Conservation (phyloP, 2,113 vertebrate genomes). For the Scophthalmus maximus region DNA sequence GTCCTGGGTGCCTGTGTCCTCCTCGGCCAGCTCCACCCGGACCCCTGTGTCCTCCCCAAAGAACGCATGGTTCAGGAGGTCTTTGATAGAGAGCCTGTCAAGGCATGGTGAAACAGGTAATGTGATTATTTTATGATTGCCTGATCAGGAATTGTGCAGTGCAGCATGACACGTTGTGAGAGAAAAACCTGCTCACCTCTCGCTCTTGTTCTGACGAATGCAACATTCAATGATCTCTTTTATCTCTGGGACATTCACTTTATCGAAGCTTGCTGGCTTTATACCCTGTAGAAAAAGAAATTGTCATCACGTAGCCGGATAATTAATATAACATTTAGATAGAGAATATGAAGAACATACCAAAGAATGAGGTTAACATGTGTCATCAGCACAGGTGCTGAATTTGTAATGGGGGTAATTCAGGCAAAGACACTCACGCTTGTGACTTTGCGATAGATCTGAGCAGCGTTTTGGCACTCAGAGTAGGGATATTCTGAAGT, state of each 20-base stretch:
- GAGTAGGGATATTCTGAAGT: conserved; percentile 96
- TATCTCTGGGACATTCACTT: conserved; percentile 94
- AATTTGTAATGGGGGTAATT: neutral
- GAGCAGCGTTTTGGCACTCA: conserved; percentile 94
- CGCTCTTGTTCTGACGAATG: conserved; percentile 91
- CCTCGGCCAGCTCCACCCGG: conserved; percentile 93
- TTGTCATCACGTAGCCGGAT: neutral
- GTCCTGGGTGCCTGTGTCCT: conserved; percentile 84
- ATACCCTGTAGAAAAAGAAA: conserved; percentile 85
- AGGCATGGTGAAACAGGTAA: neutral
- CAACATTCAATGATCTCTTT: conserved; percentile 97
- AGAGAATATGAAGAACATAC: neutral
- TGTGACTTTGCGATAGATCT: conserved; percentile 97
- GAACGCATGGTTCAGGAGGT: conserved; percentile 91
- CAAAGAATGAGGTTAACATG: neutral
- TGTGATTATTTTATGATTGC: conserved; percentile 1
- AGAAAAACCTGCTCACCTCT: conserved; percentile 83
- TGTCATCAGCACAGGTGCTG: neutral
- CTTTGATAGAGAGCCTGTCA: conserved; percentile 88
- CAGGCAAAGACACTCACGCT: conserved; percentile 85
- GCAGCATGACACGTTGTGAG: neutral
- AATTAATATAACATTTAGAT: neutral
- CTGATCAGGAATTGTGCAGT: neutral
- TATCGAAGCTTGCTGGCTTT: conserved; percentile 95
- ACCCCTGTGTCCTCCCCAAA: conserved; percentile 95